Evolutionary conservation across 2,797 vertebrate genomes (phyloP), one percentile per base, ranked within the genome.

Genomic region (Enteromius radiatus): DNA sequence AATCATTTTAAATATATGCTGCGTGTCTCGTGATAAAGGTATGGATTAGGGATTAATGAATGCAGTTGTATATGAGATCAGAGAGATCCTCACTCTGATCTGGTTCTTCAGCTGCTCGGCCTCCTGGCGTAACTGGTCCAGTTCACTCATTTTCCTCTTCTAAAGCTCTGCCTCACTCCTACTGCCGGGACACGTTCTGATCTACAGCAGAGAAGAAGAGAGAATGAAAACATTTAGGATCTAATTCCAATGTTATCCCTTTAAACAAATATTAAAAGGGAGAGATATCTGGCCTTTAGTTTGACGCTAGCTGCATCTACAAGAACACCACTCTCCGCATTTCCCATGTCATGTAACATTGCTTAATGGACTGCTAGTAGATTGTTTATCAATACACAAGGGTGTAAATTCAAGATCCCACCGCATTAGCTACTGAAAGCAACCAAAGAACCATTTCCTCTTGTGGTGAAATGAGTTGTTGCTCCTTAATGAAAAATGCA

Each of bases 41-140:
- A 47, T 67, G 41, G 3, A 17, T 78, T 52, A 45, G 28, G 10
- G 19, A 45, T 31, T 43, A 26, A 63, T 6, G 1, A 45, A 28
- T 31, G 2, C 43, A 65, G 28, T 23, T 65, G 31, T 47, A 12
- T 17, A 15, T 26, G 8, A 12, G 23, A 47, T 11, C 7, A 23
- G n/a, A 49, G 69, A n/a, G 68, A 12, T 84, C 89, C 96, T 83
- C 85, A 98, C 97, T 96, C 96, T 93, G 94, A 98, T 98, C 95
- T 98, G 97, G 92, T 96, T 97, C 94, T 97, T 98, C 90, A 98
- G 97, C 89, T 97, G 97, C 91, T 98, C 97, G 47, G 97, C 97
- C 96, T 98, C 97, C 93, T 98, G 97, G 94, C 97, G 97, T 95
- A 98, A 95, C 95, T 98, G 97, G 92, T 99, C 98, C 82, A 99